A percentile compares a stretch with the other conserved stretches of the same genome.
phyloP scores from a whole-genome alignment of 1,140 invertebrate genomes.

The Heliconius melpomene region DNA sequence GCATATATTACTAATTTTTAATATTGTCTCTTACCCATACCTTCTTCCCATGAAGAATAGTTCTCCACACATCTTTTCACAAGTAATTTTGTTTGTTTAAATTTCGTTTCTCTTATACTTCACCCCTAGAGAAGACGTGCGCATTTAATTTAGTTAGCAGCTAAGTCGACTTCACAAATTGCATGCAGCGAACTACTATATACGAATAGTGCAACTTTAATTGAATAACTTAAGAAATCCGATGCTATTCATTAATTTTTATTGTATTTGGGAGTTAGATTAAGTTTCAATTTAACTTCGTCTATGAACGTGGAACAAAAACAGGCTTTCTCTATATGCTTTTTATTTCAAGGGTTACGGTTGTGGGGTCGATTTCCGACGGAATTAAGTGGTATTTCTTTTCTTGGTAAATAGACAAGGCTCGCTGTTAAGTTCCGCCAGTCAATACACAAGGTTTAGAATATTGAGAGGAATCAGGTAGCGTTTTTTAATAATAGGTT shows the following conservation, averaged over 20 bases:
- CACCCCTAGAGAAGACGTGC: constrained; percentile 30
- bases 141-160: constrained; percentile 42
- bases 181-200: constrained; percentile 32
- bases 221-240: constrained; percentile 31
- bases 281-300: background rate
- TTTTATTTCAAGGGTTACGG: too few relatives aligned
- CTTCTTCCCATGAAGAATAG: background rate
- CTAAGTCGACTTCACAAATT: constrained; percentile 41
- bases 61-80: background rate
- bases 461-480: too few relatives aligned
- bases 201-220: constrained; percentile 37
- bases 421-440: too few relatives aligned
- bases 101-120: background rate
- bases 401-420: too few relatives aligned
- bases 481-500: too few relatives aligned
- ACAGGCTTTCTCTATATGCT: background rate
- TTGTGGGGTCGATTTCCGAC: too few relatives aligned
- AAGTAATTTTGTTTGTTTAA: background rate
- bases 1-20: too few relatives aligned
- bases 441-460: too few relatives aligned
- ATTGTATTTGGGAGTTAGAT: background rate
- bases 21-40: background rate
- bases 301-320: background rate
- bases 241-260: constrained; percentile 11
- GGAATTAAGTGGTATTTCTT: too few relatives aligned